Evolutionary conservation across 2,113 vertebrate species (phyloP).

Genomic region (Oostethus manadensis): DNA sequence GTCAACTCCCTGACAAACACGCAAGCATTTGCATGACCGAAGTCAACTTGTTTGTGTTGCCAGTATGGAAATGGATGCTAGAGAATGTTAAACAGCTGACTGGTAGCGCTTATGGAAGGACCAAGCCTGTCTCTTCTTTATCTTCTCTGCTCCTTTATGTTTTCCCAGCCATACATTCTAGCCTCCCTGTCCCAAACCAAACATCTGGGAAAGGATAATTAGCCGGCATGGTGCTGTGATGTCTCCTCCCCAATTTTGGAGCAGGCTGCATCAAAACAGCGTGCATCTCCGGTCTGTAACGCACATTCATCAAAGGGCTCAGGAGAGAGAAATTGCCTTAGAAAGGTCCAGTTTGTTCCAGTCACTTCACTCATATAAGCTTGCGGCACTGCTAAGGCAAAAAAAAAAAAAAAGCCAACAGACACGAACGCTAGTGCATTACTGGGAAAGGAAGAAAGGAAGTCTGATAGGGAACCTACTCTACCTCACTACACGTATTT

Average conservation of each 20-base stretch:
- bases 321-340: not conserved
- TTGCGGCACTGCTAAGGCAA: not conserved
- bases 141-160: not conserved
- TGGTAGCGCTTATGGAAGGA: no score
- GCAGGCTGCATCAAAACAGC: conserved; percentile 27
- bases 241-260: conserved; percentile 33
- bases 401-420: not conserved
- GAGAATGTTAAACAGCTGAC: not conserved
- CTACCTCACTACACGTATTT: not conserved
- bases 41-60: not conserved
- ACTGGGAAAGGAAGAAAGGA: not conserved
- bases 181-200: conserved; percentile 26
- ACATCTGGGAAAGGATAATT: conserved; percentile 53
- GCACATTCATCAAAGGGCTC: conserved; percentile 53
- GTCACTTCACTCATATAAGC: not conserved
- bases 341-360: not conserved
- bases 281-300: conserved; percentile 53
- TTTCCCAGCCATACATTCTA: conserved; percentile 6
- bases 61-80: not conserved
- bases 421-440: not conserved
- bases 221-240: conserved; percentile 26
- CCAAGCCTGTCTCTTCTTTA: no score
- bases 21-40: not conserved
- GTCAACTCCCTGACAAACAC: not conserved
- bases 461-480: not conserved